Evolutionary conservation across 2,888 invertebrate species (phyloP).

Genomic region (Pterostichus madidus): DNA sequence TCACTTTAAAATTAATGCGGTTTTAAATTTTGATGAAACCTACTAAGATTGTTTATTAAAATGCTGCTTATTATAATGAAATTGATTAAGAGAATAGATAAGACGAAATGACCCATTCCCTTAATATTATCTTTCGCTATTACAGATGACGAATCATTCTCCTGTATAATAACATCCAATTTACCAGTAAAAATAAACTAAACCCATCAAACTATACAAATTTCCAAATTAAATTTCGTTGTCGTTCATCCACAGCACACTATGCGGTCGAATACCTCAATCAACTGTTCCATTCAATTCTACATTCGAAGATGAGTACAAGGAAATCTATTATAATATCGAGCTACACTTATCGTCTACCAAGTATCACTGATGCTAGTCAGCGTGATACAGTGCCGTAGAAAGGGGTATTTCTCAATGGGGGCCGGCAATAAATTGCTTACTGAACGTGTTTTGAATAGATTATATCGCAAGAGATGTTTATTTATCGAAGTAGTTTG

Average conservation of each 20-base stretch:
- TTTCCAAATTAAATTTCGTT: conserved; percentile 48
- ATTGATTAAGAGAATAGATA: background rate
- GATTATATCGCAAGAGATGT: conserved; percentile 45
- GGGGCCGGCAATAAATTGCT: conserved; percentile 50
- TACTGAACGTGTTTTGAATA: conserved; percentile 52
- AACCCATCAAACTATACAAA: conserved; percentile 48
- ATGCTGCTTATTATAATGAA: no score
- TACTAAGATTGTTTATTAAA: no score
- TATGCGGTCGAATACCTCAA: conserved; percentile 51
- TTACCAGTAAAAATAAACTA: conserved; percentile 34
- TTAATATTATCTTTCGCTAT: background rate
- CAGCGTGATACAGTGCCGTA: conserved; percentile 57
- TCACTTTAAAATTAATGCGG: no score
- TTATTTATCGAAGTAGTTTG: conserved; percentile 39
- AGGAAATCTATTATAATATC: conserved; percentile 60
- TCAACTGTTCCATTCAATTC: conserved; percentile 52
- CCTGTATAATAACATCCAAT: conserved; percentile 13
- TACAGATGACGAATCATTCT: conserved; percentile 34
- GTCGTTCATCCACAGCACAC: conserved; percentile 36
- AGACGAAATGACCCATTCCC: no score
- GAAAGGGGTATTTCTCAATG: conserved; percentile 48
- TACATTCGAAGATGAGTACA: conserved; percentile 30
- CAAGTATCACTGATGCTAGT: conserved; percentile 53
- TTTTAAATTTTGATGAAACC: no score
- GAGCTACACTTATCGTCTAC: conserved; percentile 22